Conservation (phyloP, 2,113 vertebrate species). For the Carassius auratus region DNA sequence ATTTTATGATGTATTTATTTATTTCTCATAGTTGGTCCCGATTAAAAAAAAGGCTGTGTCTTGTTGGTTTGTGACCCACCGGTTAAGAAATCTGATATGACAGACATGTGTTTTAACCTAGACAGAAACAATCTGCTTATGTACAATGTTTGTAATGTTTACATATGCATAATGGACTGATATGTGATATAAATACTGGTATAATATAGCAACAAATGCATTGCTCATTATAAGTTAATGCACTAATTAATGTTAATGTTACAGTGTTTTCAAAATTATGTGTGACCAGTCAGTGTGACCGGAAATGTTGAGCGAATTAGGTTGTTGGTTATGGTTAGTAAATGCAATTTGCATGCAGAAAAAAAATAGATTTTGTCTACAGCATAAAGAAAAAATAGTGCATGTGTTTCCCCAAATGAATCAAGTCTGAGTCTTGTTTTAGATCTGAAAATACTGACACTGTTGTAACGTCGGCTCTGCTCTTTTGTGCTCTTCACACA, state of each 20-base stretch:
- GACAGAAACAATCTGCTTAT: no score
- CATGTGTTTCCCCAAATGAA: not conserved
- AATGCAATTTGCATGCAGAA: not conserved
- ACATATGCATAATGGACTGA: no score
- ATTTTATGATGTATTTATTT: not conserved
- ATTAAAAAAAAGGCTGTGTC: not conserved
- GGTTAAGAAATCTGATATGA: not conserved
- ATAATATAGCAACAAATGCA: not conserved
- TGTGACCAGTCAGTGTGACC: not conserved
- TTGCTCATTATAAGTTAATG: not conserved
- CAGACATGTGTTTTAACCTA: no score
- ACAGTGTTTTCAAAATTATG: not conserved
- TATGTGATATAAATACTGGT: no score
- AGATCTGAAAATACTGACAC: not conserved
- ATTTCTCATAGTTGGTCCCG: not conserved
- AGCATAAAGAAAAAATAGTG: not conserved
- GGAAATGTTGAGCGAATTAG: not conserved
- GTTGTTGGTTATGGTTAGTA: not conserved
- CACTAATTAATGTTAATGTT: not conserved
- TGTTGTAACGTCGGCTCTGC: not conserved
- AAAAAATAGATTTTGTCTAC: not conserved
- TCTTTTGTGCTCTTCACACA: no score
- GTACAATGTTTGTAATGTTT: no score
- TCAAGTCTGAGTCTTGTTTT: not conserved
- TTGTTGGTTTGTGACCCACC: not conserved